Conservation (phyloP, 2,113 vertebrate genomes). For the Brachirus orientalis region DNA sequence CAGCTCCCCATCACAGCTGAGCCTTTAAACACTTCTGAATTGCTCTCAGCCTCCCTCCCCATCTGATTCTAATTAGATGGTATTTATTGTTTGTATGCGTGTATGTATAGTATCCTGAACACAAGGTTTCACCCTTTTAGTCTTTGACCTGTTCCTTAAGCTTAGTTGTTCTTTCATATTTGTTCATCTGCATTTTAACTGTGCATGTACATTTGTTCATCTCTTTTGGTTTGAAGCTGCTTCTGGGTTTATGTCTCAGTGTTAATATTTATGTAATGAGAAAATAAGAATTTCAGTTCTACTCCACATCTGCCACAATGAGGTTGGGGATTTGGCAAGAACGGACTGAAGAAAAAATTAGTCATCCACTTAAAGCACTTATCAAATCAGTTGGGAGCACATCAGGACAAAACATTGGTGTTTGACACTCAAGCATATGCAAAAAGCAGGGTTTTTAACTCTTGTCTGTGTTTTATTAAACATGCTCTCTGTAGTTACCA, state of each 20-base stretch:
- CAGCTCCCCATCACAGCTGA: slow-evolving; percentile 8
- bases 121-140: slow-evolving; percentile 25
- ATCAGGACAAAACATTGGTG: no score
- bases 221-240: slow-evolving; percentile 35
- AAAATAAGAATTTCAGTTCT: slow-evolving; percentile 28
- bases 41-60: neutral
- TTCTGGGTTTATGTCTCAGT: slow-evolving; percentile 42
- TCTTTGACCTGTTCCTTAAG: slow-evolving; percentile 9
- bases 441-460: slow-evolving; percentile 4
- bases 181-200: slow-evolving; percentile 8
- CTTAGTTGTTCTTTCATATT: slow-evolving; percentile 12
- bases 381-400: slow-evolving; percentile 2
- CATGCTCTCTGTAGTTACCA: slow-evolving; percentile 21
- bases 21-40: slow-evolving; percentile 24
- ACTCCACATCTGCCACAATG: slow-evolving; percentile 33
- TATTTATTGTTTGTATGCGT: slow-evolving; percentile 13
- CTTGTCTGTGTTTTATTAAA: slow-evolving; percentile 20
- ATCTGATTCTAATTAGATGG: slow-evolving; percentile 33
- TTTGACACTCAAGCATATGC: slow-evolving; percentile 2
- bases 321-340: slow-evolving; percentile 11
- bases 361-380: slow-evolving; percentile 6
- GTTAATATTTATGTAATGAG: slow-evolving; percentile 67
- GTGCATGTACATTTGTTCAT: slow-evolving; percentile 35
- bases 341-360: slow-evolving; percentile 16
- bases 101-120: slow-evolving; percentile 4